Percentiles rank a stretch among this genome's conserved stretches.
Evolutionary conservation across 1,140 invertebrate species (phyloP).

Genomic region (Augochlora pura): DNA sequence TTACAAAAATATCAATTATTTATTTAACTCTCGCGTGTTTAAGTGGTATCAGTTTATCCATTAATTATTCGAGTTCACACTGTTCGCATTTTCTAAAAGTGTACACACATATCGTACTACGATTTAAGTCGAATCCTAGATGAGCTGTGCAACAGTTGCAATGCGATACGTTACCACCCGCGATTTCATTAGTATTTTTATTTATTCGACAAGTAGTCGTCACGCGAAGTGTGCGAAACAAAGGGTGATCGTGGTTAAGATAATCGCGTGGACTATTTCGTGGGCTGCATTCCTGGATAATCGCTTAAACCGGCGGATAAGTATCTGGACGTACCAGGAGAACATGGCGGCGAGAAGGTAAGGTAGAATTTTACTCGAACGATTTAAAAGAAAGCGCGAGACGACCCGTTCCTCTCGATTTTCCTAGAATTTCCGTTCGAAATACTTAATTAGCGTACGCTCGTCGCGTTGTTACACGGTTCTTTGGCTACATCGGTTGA

Average conservation of each 20-base stretch:
- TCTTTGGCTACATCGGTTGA: neutral
- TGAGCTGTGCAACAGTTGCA: neutral
- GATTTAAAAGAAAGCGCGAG: slow-evolving; percentile 13
- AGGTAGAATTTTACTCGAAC: neutral
- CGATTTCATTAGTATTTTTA: neutral
- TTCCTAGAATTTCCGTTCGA: neutral
- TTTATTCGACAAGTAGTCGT: neutral
- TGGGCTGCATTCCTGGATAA: neutral
- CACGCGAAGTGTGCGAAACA: neutral
- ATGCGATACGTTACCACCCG: neutral
- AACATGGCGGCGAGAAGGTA: slow-evolving; percentile 5
- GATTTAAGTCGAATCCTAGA: neutral
- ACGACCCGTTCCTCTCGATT: neutral
- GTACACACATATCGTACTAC: neutral
- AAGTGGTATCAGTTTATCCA: neutral
- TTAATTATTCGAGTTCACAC: neutral
- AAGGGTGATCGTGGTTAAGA: neutral
- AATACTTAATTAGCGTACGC: neutral
- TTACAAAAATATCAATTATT: neutral
- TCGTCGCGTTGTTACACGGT: neutral
- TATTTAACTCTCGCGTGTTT: neutral
- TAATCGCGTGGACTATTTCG: neutral
- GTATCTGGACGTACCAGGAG: too few species aligned
- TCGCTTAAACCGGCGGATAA: too few species aligned
- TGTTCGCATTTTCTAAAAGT: neutral